Evolutionary conservation across 2,113 vertebrate genomes (phyloP).

Genomic region (Lagenorhynchus albirostris): DNA sequence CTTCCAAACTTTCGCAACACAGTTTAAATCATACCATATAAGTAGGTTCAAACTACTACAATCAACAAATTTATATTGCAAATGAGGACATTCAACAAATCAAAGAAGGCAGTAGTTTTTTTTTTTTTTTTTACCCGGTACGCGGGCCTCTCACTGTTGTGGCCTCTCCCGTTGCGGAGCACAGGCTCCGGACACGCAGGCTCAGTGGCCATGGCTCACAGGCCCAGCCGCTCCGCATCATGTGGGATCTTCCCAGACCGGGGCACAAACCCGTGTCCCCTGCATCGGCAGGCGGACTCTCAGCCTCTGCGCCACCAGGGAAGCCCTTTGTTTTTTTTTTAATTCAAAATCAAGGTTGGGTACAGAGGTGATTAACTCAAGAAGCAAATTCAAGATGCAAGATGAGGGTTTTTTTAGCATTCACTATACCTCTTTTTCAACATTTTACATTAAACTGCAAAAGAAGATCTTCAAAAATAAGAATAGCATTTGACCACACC

Average conservation of each 20-base stretch:
- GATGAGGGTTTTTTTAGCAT: not conserved
- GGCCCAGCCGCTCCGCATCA: too few species aligned
- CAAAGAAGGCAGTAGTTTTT: not conserved
- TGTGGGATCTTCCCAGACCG: too few species aligned
- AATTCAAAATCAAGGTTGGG: constrained; percentile 7
- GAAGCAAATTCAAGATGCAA: not conserved
- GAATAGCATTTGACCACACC: not conserved
- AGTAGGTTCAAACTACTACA: not conserved
- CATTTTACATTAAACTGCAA: constrained; percentile 17
- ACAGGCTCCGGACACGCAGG: too few species aligned
- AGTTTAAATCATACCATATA: not conserved
- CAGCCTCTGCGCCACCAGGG: too few species aligned
- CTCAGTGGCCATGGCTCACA: too few species aligned
- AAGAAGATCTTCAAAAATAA: constrained; percentile 5
- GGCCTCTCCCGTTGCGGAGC: too few species aligned
- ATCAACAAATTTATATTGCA: not conserved
- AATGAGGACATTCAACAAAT: not conserved
- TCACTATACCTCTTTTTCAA: not conserved
- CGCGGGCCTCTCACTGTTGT: too few species aligned
- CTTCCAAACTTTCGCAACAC: not conserved
- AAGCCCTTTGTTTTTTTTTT: not conserved
- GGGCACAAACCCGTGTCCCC: too few species aligned
- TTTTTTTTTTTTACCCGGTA: not conserved
- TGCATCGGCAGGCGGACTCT: too few species aligned
- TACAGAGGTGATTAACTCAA: not conserved